Evolutionary conservation across 2,888 invertebrate genomes (phyloP), one percentile per base, ranked within the genome.

Genomic region (Kuschelorhynchus macadamiae): DNA sequence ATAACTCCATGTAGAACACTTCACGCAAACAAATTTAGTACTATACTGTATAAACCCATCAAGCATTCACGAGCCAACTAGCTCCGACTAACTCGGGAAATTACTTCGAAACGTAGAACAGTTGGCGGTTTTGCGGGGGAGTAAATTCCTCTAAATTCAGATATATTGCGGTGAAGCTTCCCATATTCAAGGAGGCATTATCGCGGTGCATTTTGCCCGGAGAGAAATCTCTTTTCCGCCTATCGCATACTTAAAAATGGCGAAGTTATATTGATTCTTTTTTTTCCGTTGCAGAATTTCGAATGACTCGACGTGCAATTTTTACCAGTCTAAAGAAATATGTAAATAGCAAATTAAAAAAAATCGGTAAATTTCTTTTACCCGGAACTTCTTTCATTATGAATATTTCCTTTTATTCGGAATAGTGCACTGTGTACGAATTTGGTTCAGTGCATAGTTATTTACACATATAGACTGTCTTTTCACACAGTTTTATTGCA

Each of bases 91-190:
- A 44, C 46, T 57, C 11, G 14, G n/a, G 46, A 25, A 57, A 57
- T 57, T 44, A 44, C 57, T 44, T 25, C 25, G 33, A 57, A 57
- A 44, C 57, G 57, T 57, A 44, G 32, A 57, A 57, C 57, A 57
- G 30, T 57, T 33, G 57, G 57, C 16, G 46, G 57, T 44, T 46
- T 57, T 33, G 57, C 16, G 57, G 57, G 17, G 57, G 57, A 44
- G 46, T 25, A 57, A 46, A 57, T 46, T 57, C 46, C 57, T 32
- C 32, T 46, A 57, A 46, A 57, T 57, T 57, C 46, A 46, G 46
- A 57, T 46, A 57, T 57, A 57, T 39, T n/a, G 55, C 36, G 41
- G 8, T 11, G 41, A 14, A 20, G 36, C 36, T n/a, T 41, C 42
- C 42, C 11, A 33, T 20, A 20, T 55, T 21, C n/a, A n/a, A 55